Conservation (phyloP, 1,140 invertebrate genomes). For the Tribolium castaneum region DNA sequence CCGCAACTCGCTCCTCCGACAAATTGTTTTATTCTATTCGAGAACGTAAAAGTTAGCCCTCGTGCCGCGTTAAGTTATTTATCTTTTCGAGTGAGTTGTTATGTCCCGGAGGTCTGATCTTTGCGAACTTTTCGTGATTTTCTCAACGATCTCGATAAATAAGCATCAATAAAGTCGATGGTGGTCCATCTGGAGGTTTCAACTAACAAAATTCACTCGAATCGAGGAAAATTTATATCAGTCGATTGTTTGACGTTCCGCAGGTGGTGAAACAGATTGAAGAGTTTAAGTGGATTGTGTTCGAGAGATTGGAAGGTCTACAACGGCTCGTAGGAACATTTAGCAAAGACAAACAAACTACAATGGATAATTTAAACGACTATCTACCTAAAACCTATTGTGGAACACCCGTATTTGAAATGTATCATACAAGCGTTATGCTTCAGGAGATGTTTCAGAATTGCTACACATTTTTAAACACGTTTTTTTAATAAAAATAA, state of each 20-base stretch:
- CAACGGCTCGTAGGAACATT: not conserved
- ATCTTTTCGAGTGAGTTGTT: slow-evolving; percentile 41
- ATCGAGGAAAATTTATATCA: slow-evolving; percentile 6
- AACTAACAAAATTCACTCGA: slow-evolving; percentile 9
- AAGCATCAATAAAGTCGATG: slow-evolving; percentile 26
- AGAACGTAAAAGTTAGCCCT: slow-evolving; percentile 38
- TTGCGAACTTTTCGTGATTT: slow-evolving; percentile 29
- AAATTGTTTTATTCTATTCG: slow-evolving; percentile 37
- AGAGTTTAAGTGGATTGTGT: not conserved
- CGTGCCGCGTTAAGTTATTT: slow-evolving; percentile 26
- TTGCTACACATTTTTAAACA: too few relatives aligned
- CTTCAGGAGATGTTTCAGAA: too few relatives aligned
- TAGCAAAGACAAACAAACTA: not conserved
- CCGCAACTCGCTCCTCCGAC: slow-evolving; percentile 5
- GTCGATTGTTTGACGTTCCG: not conserved
- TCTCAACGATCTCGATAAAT: slow-evolving; percentile 21
- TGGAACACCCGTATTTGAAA: too few relatives aligned
- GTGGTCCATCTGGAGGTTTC: slow-evolving; percentile 18
- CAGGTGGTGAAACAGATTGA: not conserved
- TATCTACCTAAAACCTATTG: too few relatives aligned
- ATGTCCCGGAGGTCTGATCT: slow-evolving; percentile 33
- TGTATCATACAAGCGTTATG: too few relatives aligned
- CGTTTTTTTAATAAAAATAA: too few relatives aligned
- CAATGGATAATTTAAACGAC: too few relatives aligned
- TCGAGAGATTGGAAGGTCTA: not conserved